Base-by-base conservation (phyloP, 2,113 vertebrate species). In the Dendrocopos noguchii region DNA sequence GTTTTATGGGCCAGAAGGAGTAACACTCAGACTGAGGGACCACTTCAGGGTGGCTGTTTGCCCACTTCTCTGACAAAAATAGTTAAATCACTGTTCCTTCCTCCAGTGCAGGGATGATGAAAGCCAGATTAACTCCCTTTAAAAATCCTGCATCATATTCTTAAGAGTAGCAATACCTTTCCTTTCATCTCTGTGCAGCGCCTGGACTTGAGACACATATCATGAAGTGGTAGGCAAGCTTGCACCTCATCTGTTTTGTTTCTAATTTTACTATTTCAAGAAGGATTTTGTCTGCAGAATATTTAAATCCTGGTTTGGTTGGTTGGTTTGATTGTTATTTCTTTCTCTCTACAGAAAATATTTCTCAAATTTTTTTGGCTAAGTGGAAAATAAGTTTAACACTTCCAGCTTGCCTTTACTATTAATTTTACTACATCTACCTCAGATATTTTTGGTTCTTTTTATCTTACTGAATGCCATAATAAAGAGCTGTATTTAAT, bases 1-100 rank as follows among this genome's bases (percentile, higher is more conserved):
- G 34, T 50, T 94, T 94, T 91, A 87, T 87, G 84, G 34, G 71
- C 78, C 87, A 56, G 67, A 95, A 94, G 66, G 80, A 52, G 78
- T 70, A 77, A 77, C 1, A 0, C 44, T 86, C 15, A 80, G 56
- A 31, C 55, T 63, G 16, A 89, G 27, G 24, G 56, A 59, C 74
- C 71, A 33, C 91, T 96, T 87, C 46, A 92, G 33, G 70, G 47
- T 95, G 91, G 91, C 95, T 96, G 78, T 60, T 84, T 94, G 87
- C 95, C 91, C 64, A 66, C 46, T 79, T 16, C 17, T 84, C 34
- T 93, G 89, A 84, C 89, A 96, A 76, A 88, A 94, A 64, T 87
- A 94, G 78, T 91, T 88, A 82, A 93, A 92, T 95, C 64, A 71
- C 65, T 83, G 7, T 74, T 87, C 22, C 28, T 12, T 84, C 20